Percentiles rank a stretch among this genome's conserved stretches.
Evolutionary conservation across 2,888 invertebrate species (phyloP).

Genomic region (Lithosia quadra): DNA sequence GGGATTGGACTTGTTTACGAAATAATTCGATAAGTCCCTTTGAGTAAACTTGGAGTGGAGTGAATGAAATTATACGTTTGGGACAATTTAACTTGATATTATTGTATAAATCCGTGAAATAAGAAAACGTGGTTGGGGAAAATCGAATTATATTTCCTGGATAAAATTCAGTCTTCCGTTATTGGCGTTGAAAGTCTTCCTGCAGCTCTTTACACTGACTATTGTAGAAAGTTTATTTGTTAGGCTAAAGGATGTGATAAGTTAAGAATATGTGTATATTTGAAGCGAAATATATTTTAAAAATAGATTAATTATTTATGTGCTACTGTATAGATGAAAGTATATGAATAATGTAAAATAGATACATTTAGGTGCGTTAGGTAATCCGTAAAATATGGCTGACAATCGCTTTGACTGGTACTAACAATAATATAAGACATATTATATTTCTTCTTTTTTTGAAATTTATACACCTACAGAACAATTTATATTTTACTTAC

Average conservation of each 20-base stretch:
- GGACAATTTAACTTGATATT: conserved; percentile 36
- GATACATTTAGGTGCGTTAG: conserved; percentile 62
- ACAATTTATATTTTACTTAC: not conserved
- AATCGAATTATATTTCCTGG: conserved; percentile 39
- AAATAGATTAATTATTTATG: conserved; percentile 71
- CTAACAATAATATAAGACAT: not conserved
- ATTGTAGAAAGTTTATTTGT: conserved; percentile 82
- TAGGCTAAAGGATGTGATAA: conserved; percentile 85
- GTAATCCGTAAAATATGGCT: conserved; percentile 41
- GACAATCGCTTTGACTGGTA: conserved; percentile 49
- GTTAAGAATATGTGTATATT: conserved; percentile 77
- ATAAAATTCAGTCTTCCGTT: conserved; percentile 41
- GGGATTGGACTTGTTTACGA: conserved; percentile 45
- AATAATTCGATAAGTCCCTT: conserved; percentile 38
- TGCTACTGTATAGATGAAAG: conserved; percentile 73
- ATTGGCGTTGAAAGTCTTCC: conserved; percentile 84
- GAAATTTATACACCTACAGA: not conserved
- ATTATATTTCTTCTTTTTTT: not conserved
- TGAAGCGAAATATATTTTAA: conserved; percentile 73
- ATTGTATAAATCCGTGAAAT: conserved; percentile 28
- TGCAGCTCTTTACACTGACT: conserved; percentile 87
- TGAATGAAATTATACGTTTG: conserved; percentile 35
- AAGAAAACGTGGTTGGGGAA: conserved; percentile 34
- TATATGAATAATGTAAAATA: conserved; percentile 66
- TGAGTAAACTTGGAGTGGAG: conserved; percentile 26